Percentiles rank a stretch among this genome's conserved stretches.
phyloP scores from a whole-genome alignment of 2,113 vertebrate genomes.

The Pan troglodytes region NHGRI_mPanTro3-v2.1_pri NC_072415.2:85977501-85978000 shows the following conservation, averaged over 20 bases:
- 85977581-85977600: accelerated
- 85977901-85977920: accelerated
- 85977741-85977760: not conserved
- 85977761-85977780: not conserved
- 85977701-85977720: not conserved
- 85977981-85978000: too few relatives aligned
- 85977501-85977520: not conserved
- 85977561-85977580: not conserved
- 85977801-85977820: not conserved
- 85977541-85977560: not conserved
- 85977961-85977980: accelerated
- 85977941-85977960: not conserved
- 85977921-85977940: too few relatives aligned
- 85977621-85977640: not conserved
- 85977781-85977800: not conserved
- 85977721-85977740: accelerated
- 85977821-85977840: accelerated
- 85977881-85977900: not conserved
- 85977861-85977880: accelerated
- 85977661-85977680: not conserved
- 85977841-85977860: not conserved
- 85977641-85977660: accelerated
- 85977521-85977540: not conserved
- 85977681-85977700: not conserved
- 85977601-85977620: accelerated